A percentile compares a stretch with the other conserved stretches of the same genome.
phyloP scores from a whole-genome alignment of 2,888 invertebrate genomes.

The Antheraea yamamai region DNA sequence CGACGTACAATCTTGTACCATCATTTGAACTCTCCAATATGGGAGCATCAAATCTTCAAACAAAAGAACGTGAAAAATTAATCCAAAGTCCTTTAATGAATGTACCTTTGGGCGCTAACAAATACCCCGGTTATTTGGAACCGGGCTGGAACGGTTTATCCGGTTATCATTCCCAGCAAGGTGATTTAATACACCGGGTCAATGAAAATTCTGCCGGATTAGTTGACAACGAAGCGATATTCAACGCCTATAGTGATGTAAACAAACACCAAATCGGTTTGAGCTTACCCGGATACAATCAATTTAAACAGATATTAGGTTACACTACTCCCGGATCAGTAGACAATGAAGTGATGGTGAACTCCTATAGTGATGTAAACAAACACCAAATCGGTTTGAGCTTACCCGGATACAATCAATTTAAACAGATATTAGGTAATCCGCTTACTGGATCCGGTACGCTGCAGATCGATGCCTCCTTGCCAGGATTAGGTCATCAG shows the following conservation, averaged over 20 bases:
- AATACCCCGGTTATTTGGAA: background rate
- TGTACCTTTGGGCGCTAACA: background rate
- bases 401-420: background rate
- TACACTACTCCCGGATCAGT: too few relatives aligned
- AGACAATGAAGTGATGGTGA: background rate
- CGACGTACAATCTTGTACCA: background rate
- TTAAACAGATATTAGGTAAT: background rate
- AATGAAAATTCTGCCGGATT: constrained; percentile 6
- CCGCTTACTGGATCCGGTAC: background rate
- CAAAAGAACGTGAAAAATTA: constrained; percentile 16
- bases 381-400: constrained; percentile 2
- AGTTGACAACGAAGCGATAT: background rate
- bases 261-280: constrained; percentile 3
- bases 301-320: background rate
- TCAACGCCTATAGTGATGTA: constrained; percentile 5
- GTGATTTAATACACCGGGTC: background rate
- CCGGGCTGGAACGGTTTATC: background rate
- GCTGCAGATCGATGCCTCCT: background rate
- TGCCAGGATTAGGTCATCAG: background rate
- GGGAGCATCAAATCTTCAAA: constrained; percentile 12
- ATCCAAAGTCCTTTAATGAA: background rate
- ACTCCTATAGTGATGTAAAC: constrained; percentile 7
- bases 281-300: background rate
- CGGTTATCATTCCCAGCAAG: constrained; percentile 8
- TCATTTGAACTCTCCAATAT: background rate